Conservation (phyloP, 2,113 vertebrate genomes). For the Hylia prasina region DNA sequence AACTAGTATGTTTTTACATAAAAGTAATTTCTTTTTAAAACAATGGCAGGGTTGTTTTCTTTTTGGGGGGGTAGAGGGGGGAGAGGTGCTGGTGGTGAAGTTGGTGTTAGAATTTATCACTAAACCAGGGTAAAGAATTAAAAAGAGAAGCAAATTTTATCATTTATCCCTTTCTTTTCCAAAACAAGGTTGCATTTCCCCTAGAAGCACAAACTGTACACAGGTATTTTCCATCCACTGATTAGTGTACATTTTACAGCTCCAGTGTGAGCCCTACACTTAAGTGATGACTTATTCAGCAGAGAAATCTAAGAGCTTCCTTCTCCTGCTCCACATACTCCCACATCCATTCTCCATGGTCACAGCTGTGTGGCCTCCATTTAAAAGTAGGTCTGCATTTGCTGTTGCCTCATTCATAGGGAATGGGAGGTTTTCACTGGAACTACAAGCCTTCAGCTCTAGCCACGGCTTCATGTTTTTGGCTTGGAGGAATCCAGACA, state of each 20-base stretch:
- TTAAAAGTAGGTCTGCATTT: not conserved
- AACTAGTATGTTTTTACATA: not conserved
- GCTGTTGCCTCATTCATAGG: not conserved
- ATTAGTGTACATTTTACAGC: not conserved
- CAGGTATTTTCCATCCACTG: not conserved
- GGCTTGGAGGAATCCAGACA: not conserved
- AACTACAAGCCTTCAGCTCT: not conserved
- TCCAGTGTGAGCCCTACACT: not conserved
- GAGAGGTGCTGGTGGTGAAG: not conserved
- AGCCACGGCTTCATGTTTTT: not conserved
- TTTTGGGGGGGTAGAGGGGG: rapidly evolving
- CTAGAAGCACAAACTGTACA: not conserved
- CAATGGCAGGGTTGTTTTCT: not conserved
- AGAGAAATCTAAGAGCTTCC: not conserved
- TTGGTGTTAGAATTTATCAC: not conserved
- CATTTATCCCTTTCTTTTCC: not conserved
- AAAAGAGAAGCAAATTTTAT: not conserved
- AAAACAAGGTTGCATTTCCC: not conserved
- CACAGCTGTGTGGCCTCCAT: not conserved
- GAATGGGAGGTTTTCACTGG: not conserved
- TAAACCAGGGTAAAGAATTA: not conserved
- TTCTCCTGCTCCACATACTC: not conserved
- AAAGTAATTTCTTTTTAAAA: not conserved
- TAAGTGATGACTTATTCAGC: not conserved
- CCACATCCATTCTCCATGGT: not conserved